These are phyloP conservation scores for Paradoxurus hermaphroditus DNA, from an alignment of 2,113 vertebrate genomes.

Conservation along the genomic window DNA sequence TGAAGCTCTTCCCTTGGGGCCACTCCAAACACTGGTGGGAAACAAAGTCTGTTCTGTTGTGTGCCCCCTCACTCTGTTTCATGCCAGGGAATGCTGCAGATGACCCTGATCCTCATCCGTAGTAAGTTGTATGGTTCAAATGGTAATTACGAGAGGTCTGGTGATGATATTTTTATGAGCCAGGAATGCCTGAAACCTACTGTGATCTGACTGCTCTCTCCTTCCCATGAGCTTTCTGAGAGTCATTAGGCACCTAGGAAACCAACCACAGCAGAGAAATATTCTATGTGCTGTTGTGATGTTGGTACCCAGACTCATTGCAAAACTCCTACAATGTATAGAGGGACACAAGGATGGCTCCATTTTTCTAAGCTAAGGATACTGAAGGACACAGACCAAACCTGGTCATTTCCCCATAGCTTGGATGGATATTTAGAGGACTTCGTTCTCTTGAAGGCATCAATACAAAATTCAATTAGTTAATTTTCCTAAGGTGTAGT, in stretches of 20 bases:
- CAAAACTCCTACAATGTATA: not conserved
- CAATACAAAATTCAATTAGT: not conserved
- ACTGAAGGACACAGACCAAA: not conserved
- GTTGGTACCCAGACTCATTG: not conserved
- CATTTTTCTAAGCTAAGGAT: not conserved
- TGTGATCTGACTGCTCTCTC: not conserved
- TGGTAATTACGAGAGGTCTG: not conserved
- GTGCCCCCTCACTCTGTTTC: not conserved
- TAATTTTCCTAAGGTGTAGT: not conserved
- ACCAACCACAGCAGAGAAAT: not conserved
- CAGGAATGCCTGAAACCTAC: not conserved
- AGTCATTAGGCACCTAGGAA: not conserved
- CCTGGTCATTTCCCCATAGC: not conserved
- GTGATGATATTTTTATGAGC: not conserved
- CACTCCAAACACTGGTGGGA: not conserved
- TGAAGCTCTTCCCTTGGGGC: not conserved
- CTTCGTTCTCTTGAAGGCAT: not conserved
- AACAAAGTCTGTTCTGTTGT: not conserved
- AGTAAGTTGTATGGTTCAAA: not conserved
- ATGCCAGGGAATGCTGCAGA: not conserved
- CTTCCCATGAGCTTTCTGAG: not conserved
- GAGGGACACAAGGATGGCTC: not conserved
- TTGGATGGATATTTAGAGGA: not conserved
- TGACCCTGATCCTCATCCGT: not conserved
- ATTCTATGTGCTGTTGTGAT: not conserved